A percentile compares a stretch with the other conserved stretches of the same genome.
Evolutionary conservation across 1,140 invertebrate genomes (phyloP).

Genomic region (Drosophila guanche): DNA sequence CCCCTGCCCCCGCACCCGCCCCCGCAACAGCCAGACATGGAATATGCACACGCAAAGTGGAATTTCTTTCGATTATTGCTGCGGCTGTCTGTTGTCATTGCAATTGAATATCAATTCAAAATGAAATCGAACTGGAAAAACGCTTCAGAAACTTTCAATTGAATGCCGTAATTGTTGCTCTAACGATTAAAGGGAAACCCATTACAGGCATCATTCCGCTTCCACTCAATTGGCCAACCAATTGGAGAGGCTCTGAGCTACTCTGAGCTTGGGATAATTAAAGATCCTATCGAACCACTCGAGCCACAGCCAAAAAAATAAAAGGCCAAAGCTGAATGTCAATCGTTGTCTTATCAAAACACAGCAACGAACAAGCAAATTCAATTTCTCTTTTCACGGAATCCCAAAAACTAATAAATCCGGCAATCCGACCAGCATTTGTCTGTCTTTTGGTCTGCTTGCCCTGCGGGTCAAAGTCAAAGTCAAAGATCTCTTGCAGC

Average conservation of each 20-base stretch:
- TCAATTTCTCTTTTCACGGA: conserved; percentile 57
- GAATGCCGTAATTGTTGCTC: conserved; percentile 24
- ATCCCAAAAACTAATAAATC: conserved; percentile 66
- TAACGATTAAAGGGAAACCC: conserved; percentile 9
- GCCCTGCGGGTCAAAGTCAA: conserved; percentile 50
- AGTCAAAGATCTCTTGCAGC: conserved; percentile 25
- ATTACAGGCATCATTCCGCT: conserved; percentile 3
- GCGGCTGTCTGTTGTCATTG: conserved; percentile 44
- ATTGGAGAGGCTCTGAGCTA: too few species aligned
- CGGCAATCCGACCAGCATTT: conserved; percentile 41
- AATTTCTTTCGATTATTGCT: conserved; percentile 59
- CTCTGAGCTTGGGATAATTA: conserved; percentile 20
- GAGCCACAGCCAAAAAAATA: conserved; percentile 1
- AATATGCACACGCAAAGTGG: conserved; percentile 66
- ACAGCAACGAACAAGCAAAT: conserved; percentile 43
- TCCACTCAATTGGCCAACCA: too few species aligned
- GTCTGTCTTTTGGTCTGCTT: conserved; percentile 15
- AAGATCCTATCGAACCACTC: conserved; percentile 33
- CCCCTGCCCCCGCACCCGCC: too few species aligned
- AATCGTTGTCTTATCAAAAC: conserved; percentile 44
- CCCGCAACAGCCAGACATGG: conserved; percentile 37
- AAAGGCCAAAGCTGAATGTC: conserved; percentile 36
- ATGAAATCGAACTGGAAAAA: conserved; percentile 62
- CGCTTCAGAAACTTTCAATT: conserved; percentile 49
- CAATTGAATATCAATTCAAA: conserved; percentile 74